phyloP scores from a whole-genome alignment of 2,113 vertebrate species.

The Macroglossus sobrinus region DNA sequence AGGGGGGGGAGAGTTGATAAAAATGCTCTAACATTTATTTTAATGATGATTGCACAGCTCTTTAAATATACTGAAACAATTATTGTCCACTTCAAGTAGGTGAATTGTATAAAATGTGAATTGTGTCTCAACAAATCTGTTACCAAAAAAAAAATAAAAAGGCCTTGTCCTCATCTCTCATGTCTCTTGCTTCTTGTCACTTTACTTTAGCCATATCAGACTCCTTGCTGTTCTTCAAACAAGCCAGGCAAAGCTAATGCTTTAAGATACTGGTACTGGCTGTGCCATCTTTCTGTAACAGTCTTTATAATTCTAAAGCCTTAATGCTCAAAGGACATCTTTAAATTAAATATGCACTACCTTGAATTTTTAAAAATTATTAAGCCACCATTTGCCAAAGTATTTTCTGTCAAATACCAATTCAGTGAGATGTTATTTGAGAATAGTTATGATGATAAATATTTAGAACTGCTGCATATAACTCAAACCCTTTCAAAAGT shows the following conservation, averaged over 20 bases:
- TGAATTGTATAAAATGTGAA: neutral
- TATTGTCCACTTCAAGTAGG: neutral
- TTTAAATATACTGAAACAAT: neutral
- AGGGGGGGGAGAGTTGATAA: neutral
- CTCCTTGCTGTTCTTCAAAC: neutral
- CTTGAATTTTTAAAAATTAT: neutral
- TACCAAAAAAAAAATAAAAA: neutral
- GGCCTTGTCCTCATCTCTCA: neutral
- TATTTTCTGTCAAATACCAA: neutral
- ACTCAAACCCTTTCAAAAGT: neutral
- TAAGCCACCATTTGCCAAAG: neutral
- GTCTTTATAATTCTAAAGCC: neutral
- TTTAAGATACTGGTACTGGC: neutral
- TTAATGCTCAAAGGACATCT: neutral
- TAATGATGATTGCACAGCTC: neutral
- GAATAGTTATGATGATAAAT: neutral
- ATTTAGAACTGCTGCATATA: neutral
- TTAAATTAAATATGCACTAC: neutral
- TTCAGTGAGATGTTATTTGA: neutral
- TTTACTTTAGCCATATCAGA: neutral
- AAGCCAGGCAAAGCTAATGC: neutral
- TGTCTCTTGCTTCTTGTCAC: neutral
- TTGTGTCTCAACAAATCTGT: neutral
- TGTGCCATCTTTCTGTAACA: neutral
- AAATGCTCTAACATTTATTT: neutral